phyloP scores from a whole-genome alignment of 2,888 invertebrate genomes.

The Balanococcus diminutus region DNA sequence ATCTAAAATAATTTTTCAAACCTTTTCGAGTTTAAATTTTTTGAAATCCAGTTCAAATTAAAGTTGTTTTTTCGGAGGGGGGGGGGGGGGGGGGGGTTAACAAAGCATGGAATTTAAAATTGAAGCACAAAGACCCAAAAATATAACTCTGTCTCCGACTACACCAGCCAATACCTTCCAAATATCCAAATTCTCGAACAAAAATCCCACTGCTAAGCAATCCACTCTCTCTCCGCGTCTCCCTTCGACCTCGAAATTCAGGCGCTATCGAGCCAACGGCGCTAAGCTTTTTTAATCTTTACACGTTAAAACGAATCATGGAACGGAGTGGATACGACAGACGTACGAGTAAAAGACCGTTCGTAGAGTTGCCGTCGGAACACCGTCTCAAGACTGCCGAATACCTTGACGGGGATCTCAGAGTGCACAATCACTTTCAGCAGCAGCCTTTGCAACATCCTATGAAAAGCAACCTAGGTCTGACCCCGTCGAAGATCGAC shows the following conservation, averaged over 20 bases:
- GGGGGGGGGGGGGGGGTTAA: no score
- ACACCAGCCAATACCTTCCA: no score
- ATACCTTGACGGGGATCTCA: background rate
- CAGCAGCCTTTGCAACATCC: background rate
- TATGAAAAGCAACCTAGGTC: no score
- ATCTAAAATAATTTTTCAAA: no score
- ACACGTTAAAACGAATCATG: background rate
- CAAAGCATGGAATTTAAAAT: no score
- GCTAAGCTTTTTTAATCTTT: background rate
- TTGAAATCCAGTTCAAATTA: no score
- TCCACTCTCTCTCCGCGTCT: background rate
- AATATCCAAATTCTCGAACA: no score
- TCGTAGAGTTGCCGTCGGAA: background rate
- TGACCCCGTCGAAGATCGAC: background rate
- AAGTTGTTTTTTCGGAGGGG: no score
- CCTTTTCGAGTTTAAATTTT: no score
- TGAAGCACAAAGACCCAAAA: no score
- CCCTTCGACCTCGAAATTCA: background rate
- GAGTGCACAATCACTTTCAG: background rate
- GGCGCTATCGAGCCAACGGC: background rate
- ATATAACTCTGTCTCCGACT: no score
- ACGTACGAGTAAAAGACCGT: background rate
- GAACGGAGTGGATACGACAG: constrained; percentile 29
- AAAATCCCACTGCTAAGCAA: background rate
- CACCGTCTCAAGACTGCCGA: background rate